Evolutionary conservation across 2,888 invertebrate species (phyloP), one percentile per base, ranked within the genome.

Genomic region (Acanthosoma haemorrhoidale): DNA sequence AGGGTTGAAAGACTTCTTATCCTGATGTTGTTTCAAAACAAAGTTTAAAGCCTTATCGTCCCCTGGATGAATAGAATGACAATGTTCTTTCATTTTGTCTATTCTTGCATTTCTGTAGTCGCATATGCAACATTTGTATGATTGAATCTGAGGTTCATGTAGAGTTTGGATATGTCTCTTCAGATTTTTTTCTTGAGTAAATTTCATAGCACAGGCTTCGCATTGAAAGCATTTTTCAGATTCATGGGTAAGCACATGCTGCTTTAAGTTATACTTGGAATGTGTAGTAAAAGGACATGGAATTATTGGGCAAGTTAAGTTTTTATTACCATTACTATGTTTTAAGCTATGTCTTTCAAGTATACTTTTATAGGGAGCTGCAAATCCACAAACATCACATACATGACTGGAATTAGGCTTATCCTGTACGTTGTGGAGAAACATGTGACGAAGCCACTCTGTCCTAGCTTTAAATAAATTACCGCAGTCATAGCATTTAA

Each of bases 101-200:
- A 58, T 16, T 18, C 73, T 57, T 11, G 31, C 25, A 34, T 61
- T 70, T 25, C 34, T 63, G 60, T 73, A 73, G 29, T 58, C 41
- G 38, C 73, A 73, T 1, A 36, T 15, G 4, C 2, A 16, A 64
- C 73, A 73, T 36, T 70, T 66, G 13, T 66, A 51, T 15, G 43
- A 38, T 13, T 58, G 18, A 25, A 21, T 32, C 16, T 69, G 13
- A 21, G 66, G 25, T 57, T 66, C 58, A 29, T 70, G 70, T 18
- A 71, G 61, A 31, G 59, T 68, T 68, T 66, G 43, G 31, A 69
- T 64, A 63, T 73, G 73, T n/a, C 73, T 61, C 2, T 57, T 51
- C 18, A 73, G 51, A 61, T 73, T 73, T 68, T 71, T 73, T 11
- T 64, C 39, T n/a, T 68, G 69, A 8, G 73, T 57, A 58, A 73